These are phyloP conservation scores for Oscheius onirici DNA, from an alignment of 2,888 invertebrate genomes.

Conservation along the genomic window DNA sequence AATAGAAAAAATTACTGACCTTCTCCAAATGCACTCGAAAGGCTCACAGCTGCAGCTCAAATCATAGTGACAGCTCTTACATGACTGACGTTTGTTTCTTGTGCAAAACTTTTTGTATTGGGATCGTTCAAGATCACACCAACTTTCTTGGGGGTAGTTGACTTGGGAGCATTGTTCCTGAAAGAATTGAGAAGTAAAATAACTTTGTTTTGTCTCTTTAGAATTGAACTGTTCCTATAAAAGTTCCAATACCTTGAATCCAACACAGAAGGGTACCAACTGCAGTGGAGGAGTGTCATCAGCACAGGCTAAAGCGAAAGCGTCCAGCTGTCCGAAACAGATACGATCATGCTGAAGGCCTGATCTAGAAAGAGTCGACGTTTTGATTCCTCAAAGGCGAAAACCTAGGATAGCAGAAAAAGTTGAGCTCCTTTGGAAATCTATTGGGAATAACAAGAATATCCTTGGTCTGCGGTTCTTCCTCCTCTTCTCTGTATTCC, in stretches of 20 bases:
- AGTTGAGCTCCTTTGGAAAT: conserved; percentile 54
- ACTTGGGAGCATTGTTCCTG: conserved; percentile 55
- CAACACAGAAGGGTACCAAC: conserved; percentile 61
- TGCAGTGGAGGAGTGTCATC: conserved; percentile 60
- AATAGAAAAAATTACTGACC: conserved; percentile 19
- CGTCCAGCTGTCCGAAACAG: conserved; percentile 56
- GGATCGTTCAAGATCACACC: conserved; percentile 54
- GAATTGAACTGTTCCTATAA: background rate
- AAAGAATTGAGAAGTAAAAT: conserved; percentile 11
- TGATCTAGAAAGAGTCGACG: conserved; percentile 21
- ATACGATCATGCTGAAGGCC: conserved; percentile 57
- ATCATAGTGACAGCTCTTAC: conserved; percentile 38
- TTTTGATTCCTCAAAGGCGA: background rate
- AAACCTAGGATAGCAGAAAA: conserved; percentile 51
- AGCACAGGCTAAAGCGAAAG: conserved; percentile 58
- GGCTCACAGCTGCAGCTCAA: conserved; percentile 57
- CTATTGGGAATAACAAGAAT: conserved; percentile 54
- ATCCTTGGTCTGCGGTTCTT: conserved; percentile 47
- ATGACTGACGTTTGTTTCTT: conserved; percentile 9
- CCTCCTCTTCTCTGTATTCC: conserved; percentile 31
- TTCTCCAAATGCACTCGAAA: conserved; percentile 40
- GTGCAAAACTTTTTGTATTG: conserved; percentile 52
- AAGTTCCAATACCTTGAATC: conserved; percentile 43
- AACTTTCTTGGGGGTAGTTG: conserved; percentile 55
- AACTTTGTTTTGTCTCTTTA: background rate